Evolutionary conservation across 2,113 vertebrate genomes (phyloP), one percentile per base, ranked within the genome.

Genomic region (Oreochromis tanganicae): DNA sequence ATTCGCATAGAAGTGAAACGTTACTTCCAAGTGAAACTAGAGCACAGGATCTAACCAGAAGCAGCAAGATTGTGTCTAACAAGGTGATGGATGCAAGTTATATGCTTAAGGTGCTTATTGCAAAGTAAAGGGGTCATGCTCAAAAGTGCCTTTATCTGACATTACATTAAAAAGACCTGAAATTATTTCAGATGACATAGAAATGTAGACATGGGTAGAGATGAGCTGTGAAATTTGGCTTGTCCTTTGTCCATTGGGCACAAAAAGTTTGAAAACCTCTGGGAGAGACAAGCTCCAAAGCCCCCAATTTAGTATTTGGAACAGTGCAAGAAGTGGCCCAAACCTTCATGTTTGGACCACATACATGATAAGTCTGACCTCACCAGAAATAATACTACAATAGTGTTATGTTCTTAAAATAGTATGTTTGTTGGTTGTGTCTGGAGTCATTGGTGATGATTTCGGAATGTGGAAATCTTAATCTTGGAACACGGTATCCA

Each of bases 241-340:
- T 73, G 8, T 17, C 0, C 3, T 43, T 43, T 71, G 66, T 10
- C n/a, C 5, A 2, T 0, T 71, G 38, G 12, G 2, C 66, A 71
- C n/a, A 71, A 41, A 24, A 43, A 0, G 3, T 43, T 43, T 41
- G 36, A 71, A 24, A 71, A 71, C 38, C 66, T 71, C 66, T 43
- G n/a, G 36, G 4, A 43, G 9, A 75, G 14, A 29, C 43, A 11
- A 19, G 1, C 24, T 75, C 14, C 0, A 0, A 46, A 75, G 24
- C 16, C 5, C 21, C 16, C 9, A 50, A 50, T 32, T 75, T 75
- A 19, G 9, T 29, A 50, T 50, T 50, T 50, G 43, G 14, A 46
- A 73, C 14, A 17, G 68, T 48, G 13, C 21, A 29, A 73, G 14
- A 48, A 16, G 21, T 0, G 0, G 1, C 36, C 21, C 0, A 3